phyloP scores from a whole-genome alignment of 2,113 vertebrate species.

The Hippoglossus stenolepis region DNA sequence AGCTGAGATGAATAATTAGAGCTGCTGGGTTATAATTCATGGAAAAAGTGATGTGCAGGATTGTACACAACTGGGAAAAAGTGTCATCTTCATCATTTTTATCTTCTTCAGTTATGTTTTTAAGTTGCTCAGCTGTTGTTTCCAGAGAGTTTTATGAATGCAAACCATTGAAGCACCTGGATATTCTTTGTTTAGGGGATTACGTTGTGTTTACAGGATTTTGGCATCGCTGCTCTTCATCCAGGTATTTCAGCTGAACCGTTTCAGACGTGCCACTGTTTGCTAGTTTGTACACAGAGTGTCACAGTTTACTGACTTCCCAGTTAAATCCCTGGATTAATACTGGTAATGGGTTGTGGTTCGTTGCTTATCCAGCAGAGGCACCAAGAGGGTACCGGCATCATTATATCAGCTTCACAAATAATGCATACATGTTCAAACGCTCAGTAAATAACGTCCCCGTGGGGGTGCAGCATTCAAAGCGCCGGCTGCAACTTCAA shows the following conservation, averaged over 20 bases:
- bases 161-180: neutral
- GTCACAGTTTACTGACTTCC: slow-evolving; percentile 34
- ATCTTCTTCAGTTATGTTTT: too few relatives aligned
- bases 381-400: slow-evolving; percentile 2
- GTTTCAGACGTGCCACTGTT: neutral
- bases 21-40: neutral
- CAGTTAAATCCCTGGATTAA: slow-evolving; percentile 36
- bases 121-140: neutral
- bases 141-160: too few relatives aligned
- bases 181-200: slow-evolving; percentile 36
- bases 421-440: slow-evolving; percentile 54
- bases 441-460: slow-evolving; percentile 43
- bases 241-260: slow-evolving; percentile 4
- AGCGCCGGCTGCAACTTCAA: slow-evolving; percentile 20
- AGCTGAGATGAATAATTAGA: neutral
- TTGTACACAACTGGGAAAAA: too few relatives aligned
- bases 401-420: slow-evolving; percentile 54
- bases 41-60: too few relatives aligned
- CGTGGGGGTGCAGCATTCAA: slow-evolving; percentile 26
- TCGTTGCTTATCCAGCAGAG: slow-evolving; percentile 24
- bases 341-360: slow-evolving; percentile 37
- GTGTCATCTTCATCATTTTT: too few relatives aligned
- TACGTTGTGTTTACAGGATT: slow-evolving; percentile 4
- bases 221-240: neutral
- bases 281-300: neutral